Evolutionary conservation across 2,888 invertebrate species (phyloP).

Genomic region (Cremastinae sp.): DNA sequence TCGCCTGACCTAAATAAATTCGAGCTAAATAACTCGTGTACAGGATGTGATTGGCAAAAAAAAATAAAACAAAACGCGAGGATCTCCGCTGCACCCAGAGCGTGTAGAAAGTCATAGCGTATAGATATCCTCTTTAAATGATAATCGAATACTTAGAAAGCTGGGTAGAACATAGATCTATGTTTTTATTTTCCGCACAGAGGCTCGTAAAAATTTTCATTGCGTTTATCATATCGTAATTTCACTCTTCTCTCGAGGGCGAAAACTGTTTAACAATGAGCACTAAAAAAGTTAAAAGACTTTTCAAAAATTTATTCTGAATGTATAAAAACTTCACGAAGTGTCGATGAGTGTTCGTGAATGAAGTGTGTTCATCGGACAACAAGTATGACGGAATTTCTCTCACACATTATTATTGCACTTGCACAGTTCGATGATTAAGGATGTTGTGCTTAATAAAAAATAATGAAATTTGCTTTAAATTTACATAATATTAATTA

Average conservation of each 20-base stretch:
- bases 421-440: no score
- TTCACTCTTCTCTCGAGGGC: background rate
- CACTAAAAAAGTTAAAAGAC: no score
- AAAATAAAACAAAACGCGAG: constrained; percentile 1
- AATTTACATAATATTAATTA: no score
- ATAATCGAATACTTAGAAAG: constrained; percentile 45
- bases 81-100: constrained; percentile 11
- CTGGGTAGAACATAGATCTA: constrained; percentile 32
- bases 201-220: constrained; percentile 1
- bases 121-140: background rate
- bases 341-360: no score
- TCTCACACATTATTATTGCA: no score
- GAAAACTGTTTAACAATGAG: no score
- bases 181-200: background rate
- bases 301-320: no score
- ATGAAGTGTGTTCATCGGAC: no score
- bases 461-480: no score
- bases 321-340: no score
- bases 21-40: background rate
- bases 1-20: constrained; percentile 34
- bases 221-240: background rate
- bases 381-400: no score
- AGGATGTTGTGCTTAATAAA: no score
- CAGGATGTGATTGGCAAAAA: constrained; percentile 8
- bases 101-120: constrained; percentile 45